These are phyloP conservation scores for Elaphurus davidianus DNA, from an alignment of 2,113 vertebrate species.

Conservation along the genomic window DNA sequence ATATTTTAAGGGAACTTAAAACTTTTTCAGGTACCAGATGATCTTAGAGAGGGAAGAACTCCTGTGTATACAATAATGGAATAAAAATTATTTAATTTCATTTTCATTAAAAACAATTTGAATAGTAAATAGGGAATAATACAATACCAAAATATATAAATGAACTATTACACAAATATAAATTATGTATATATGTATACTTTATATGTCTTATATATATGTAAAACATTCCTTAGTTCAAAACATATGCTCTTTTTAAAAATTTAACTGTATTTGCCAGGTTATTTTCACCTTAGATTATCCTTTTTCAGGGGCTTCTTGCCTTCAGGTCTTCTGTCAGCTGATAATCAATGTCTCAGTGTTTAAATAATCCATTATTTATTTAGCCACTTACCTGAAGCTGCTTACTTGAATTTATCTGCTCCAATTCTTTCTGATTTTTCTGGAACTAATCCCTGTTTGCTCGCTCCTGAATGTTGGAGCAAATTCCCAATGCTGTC, in stretches of 20 bases:
- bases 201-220: background rate
- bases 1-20: background rate
- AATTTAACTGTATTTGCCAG: background rate
- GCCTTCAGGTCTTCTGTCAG: background rate
- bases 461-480: background rate
- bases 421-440: background rate
- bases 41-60: background rate
- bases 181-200: background rate
- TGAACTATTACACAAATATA: background rate
- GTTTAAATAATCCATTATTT: background rate
- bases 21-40: background rate
- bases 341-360: background rate
- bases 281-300: background rate
- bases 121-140: background rate
- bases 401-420: background rate
- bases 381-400: background rate
- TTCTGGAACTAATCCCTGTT: background rate
- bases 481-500: background rate
- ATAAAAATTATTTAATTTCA: conserved; percentile 6
- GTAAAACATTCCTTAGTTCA: background rate
- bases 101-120: conserved; percentile 13
- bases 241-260: background rate
- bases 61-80: background rate
- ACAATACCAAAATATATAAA: background rate
- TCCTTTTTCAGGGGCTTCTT: background rate